Percentiles rank a stretch among this genome's conserved stretches.
phyloP scores from a whole-genome alignment of 2,888 invertebrate genomes.

The Cataglyphis livida region DNA sequence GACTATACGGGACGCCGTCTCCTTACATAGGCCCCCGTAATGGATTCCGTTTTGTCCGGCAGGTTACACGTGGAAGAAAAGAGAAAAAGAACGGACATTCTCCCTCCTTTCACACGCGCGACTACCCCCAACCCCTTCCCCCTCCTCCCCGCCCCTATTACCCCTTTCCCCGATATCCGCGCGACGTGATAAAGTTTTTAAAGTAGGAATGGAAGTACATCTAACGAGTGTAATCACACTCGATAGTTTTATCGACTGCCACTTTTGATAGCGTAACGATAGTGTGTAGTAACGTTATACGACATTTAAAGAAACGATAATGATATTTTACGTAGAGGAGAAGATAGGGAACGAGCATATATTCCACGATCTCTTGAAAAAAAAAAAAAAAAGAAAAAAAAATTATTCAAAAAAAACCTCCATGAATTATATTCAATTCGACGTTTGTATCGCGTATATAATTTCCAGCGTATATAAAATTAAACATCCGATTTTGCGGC shows the following conservation, averaged over 20 bases:
- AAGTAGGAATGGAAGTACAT: constrained; percentile 4
- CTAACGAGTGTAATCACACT: constrained; percentile 6
- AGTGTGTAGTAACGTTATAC: constrained; percentile 7
- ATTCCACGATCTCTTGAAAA: not conserved
- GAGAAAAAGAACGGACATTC: constrained; percentile 55
- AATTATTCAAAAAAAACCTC: not conserved
- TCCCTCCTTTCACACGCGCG: not conserved
- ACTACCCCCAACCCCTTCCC: no score
- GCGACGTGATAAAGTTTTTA: constrained; percentile 2
- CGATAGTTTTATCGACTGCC: constrained; percentile 32
- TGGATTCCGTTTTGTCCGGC: constrained; percentile 74
- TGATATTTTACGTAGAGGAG: not conserved
- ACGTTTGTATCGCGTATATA: not conserved
- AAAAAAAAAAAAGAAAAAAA: not conserved
- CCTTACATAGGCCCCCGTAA: constrained; percentile 64
- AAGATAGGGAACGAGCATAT: not conserved
- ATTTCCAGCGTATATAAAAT: not conserved
- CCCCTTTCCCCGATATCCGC: not conserved
- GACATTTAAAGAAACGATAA: not conserved
- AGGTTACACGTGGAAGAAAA: constrained; percentile 60
- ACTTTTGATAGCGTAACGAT: constrained; percentile 38
- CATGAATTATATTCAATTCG: not conserved
- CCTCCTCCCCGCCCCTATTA: no score
- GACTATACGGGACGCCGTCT: constrained; percentile 40
- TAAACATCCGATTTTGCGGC: not conserved